phyloP scores from a whole-genome alignment of 2,797 vertebrate species.

The Masticophis lateralis region DNA sequence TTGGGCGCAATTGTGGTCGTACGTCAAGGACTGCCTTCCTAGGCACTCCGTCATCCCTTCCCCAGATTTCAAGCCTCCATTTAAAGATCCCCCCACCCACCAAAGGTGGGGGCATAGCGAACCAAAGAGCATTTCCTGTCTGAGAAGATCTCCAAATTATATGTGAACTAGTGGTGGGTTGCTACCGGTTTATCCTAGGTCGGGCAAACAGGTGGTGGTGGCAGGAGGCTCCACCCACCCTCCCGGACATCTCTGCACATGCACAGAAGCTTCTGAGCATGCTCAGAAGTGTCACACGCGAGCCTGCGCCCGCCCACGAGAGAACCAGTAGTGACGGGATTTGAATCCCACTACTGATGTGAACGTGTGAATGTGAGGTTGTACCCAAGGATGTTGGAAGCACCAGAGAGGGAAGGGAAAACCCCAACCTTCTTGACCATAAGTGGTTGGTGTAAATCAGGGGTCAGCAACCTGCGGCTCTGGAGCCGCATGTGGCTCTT shows the following conservation, averaged over 20 bases:
- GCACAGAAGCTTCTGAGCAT: too few relatives aligned
- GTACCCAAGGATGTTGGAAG: neutral
- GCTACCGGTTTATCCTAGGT: too few relatives aligned
- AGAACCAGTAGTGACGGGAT: too few relatives aligned
- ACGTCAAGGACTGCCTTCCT: neutral
- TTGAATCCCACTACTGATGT: too few relatives aligned
- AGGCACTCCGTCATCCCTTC: constrained; percentile 40
- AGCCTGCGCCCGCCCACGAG: too few relatives aligned
- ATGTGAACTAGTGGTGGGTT: constrained; percentile 31
- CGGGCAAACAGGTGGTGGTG: too few relatives aligned
- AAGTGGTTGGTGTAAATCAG: constrained; percentile 62
- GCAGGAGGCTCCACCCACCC: too few relatives aligned
- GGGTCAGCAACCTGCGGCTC: too few relatives aligned
- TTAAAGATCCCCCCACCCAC: constrained; percentile 49
- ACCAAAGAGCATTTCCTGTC: constrained; percentile 64
- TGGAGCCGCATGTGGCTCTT: too few relatives aligned
- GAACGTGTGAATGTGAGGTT: too few relatives aligned
- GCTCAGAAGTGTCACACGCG: too few relatives aligned
- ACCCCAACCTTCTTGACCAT: constrained; percentile 57
- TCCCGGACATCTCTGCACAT: too few relatives aligned
- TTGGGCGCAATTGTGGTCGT: neutral
- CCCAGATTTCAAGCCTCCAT: constrained; percentile 46
- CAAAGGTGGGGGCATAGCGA: constrained; percentile 46
- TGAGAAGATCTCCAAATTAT: constrained; percentile 69
- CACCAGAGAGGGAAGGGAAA: constrained; percentile 57